phyloP scores from a whole-genome alignment of 2,888 invertebrate species.

The Linnaemya vulpina region DNA sequence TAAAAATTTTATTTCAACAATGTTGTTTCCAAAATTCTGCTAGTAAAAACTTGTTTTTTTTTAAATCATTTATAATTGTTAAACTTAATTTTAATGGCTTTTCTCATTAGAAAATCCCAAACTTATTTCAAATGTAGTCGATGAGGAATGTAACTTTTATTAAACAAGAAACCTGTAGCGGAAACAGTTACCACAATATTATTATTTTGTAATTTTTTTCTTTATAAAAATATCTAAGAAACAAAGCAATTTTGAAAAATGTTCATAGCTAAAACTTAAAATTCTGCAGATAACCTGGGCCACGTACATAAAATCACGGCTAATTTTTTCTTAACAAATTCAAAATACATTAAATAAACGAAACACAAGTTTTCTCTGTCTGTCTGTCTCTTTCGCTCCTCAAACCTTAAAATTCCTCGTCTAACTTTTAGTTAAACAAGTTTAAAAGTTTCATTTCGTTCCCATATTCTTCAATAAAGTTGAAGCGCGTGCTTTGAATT shows the following conservation, averaged over 20 bases:
- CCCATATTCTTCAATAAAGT: conserved; percentile 26
- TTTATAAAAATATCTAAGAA: background rate
- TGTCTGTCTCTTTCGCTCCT: conserved; percentile 2
- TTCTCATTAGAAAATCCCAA: background rate
- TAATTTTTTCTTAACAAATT: conserved; percentile 21
- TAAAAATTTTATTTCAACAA: background rate
- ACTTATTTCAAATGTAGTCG: background rate
- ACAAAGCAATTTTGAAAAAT: conserved; percentile 19
- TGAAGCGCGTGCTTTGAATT: conserved; percentile 65
- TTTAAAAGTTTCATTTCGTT: conserved; percentile 16
- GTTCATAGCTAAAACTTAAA: conserved; percentile 42
- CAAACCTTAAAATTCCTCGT: background rate
- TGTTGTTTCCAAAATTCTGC: too few species aligned
- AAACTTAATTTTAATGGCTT: background rate
- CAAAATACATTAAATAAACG: conserved; percentile 18
- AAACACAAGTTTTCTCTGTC: background rate
- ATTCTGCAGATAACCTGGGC: conserved; percentile 44
- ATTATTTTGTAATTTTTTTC: conserved; percentile 13
- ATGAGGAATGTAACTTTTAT: background rate
- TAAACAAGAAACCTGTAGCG: conserved; percentile 12
- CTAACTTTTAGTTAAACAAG: conserved; percentile 5
- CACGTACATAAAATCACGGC: conserved; percentile 47
- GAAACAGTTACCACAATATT: conserved; percentile 44
- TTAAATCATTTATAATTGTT: too few species aligned
- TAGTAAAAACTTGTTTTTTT: too few species aligned